Conservation (phyloP, 2,888 invertebrate genomes). For the Iselma pallidipennis region DNA sequence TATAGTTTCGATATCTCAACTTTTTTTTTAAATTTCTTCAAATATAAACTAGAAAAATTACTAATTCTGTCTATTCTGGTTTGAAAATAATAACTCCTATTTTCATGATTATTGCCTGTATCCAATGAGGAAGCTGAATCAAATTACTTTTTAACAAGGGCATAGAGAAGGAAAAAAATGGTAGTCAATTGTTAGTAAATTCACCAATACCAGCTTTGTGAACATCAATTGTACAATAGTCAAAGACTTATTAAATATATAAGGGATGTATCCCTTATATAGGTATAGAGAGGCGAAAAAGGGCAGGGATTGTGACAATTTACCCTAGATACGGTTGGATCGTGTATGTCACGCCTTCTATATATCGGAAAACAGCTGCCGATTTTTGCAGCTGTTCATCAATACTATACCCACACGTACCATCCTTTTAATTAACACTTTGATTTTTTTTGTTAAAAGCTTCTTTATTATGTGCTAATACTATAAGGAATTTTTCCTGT, state of each 20-base stretch:
- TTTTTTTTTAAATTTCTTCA: too few relatives aligned
- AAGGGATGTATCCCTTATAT: neutral
- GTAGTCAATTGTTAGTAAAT: neutral
- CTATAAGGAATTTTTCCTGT: neutral
- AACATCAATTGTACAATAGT: neutral
- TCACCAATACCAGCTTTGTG: neutral
- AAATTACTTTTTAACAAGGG: neutral
- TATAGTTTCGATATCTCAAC: too few relatives aligned
- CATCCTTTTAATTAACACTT: neutral
- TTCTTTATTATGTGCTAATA: neutral
- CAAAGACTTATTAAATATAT: neutral
- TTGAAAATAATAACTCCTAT: too few relatives aligned
- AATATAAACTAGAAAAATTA: too few relatives aligned
- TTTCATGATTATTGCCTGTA: neutral
- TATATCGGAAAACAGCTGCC: conserved; percentile 30
- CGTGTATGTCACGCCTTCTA: conserved; percentile 35
- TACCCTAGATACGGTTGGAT: conserved; percentile 12
- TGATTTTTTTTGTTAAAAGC: too few relatives aligned
- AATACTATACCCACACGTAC: neutral
- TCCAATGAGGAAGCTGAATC: neutral
- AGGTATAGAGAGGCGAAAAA: neutral
- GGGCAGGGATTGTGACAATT: neutral
- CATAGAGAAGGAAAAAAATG: neutral
- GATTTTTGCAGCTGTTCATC: conserved; percentile 16
- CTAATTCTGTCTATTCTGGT: too few relatives aligned